These are phyloP conservation scores for Anoplolepis gracilipes DNA, from an alignment of 1,140 invertebrate genomes.

Conservation along the genomic window DNA sequence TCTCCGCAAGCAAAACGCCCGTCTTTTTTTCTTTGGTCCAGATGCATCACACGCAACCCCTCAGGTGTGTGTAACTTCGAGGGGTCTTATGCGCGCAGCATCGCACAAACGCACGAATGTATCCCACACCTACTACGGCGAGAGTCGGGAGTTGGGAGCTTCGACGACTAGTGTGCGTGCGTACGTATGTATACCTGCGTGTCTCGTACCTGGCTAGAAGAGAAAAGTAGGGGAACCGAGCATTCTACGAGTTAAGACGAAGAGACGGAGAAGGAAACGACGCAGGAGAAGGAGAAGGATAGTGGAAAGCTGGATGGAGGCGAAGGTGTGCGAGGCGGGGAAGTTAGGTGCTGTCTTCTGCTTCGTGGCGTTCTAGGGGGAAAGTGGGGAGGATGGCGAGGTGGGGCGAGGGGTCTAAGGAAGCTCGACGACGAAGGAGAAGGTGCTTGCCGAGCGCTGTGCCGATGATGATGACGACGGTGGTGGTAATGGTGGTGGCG, in stretches of 20 bases:
- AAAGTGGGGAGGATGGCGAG: background rate
- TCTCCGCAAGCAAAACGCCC: slow-evolving; percentile 66
- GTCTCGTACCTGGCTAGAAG: slow-evolving; percentile 77
- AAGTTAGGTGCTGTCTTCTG: slow-evolving; percentile 68
- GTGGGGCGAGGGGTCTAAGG: slow-evolving; percentile 59
- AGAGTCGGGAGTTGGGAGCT: slow-evolving; percentile 32
- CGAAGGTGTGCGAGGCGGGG: slow-evolving; percentile 44
- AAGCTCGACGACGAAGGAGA: slow-evolving; percentile 66
- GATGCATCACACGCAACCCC: slow-evolving; percentile 69
- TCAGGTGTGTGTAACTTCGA: slow-evolving; percentile 56
- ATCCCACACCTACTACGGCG: slow-evolving; percentile 43
- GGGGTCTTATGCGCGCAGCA: slow-evolving; percentile 21
- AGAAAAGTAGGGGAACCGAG: slow-evolving; percentile 72
- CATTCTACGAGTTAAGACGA: slow-evolving; percentile 64
- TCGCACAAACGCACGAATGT: slow-evolving; percentile 34
- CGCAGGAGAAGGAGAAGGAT: slow-evolving; percentile 38
- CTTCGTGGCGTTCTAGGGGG: slow-evolving; percentile 35
- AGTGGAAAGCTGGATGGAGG: slow-evolving; percentile 23
- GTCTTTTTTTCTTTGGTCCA: slow-evolving; percentile 72
- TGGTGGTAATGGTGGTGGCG: slow-evolving; percentile 51
- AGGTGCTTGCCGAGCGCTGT: slow-evolving; percentile 58
- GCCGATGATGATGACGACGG: slow-evolving; percentile 66
- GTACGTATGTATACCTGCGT: slow-evolving; percentile 71
- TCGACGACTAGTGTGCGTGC: background rate
- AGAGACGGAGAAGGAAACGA: slow-evolving; percentile 38